phyloP scores from a whole-genome alignment of 1,140 invertebrate genomes.

The Mamestra configurata region DNA sequence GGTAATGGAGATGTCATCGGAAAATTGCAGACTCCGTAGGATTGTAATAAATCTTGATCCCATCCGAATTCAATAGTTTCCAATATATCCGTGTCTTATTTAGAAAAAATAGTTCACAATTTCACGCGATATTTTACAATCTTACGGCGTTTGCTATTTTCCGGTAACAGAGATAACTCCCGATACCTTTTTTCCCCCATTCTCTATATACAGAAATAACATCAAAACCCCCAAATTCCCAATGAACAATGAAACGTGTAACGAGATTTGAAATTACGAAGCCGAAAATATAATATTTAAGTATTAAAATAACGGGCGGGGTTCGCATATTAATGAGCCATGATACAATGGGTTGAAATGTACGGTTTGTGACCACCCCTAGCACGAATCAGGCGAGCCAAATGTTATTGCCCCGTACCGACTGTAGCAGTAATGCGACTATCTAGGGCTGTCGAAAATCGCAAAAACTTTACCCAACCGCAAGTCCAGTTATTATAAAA shows the following conservation, averaged over 20 bases:
- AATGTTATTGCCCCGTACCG: constrained; percentile 32
- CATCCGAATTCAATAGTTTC: too few species aligned
- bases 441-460: constrained; percentile 22
- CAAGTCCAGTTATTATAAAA: too few species aligned
- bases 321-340: constrained; percentile 45
- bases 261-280: constrained; percentile 24
- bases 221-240: background rate
- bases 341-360: constrained; percentile 34
- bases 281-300: constrained; percentile 37
- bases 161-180: background rate
- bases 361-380: constrained; percentile 38
- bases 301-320: constrained; percentile 22
- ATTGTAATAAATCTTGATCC: too few species aligned
- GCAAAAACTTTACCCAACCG: background rate
- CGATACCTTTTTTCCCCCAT: background rate
- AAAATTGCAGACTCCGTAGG: too few species aligned
- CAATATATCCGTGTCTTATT: too few species aligned
- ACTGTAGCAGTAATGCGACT: background rate
- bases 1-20: too few species aligned
- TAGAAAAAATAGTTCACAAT: too few species aligned
- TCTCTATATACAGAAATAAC: background rate
- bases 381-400: constrained; percentile 33
- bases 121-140: too few species aligned
- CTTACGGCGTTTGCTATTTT: too few species aligned
- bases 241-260: constrained; percentile 36